Evolutionary conservation across 2,113 vertebrate species (phyloP), one percentile per base, ranked within the genome.

Genomic region (Takifugu flavidus): DNA sequence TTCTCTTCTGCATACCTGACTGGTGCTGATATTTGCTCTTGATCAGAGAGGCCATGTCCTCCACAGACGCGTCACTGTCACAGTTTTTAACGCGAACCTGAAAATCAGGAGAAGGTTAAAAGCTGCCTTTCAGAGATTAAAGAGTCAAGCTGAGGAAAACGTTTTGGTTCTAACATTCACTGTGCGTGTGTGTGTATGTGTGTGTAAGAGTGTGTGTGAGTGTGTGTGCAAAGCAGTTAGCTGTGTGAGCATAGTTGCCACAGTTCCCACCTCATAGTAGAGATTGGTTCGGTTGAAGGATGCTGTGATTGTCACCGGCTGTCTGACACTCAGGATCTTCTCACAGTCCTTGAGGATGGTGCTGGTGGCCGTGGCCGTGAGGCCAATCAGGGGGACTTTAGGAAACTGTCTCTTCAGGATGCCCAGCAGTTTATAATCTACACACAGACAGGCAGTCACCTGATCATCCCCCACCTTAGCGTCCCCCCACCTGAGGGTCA

Each of bases 371-470:
- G 97, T 99, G 73, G 96, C 97, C 0, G 96, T 98, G 78, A 99
- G 87, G 2, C 97, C 96, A 3, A 98, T 89, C 55, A 99, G 79
- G 0, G 95, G 92, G 1, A 92, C 82, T 4, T 83, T 91, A 12
- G 96, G 93, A 75, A 99, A 99, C 80, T 99, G 97, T 8, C 97
- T 93, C 85, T 98, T 99, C 76, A 99, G 82, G 74, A 99, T 98
- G 8, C 96, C 97, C 55, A 99, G 91, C 13, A 94, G 86, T 55
- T 99, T 99, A 75, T 98, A 99, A 80, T 99, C 97, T 98, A 65
- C 50, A 70, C 28, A 42, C 2, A 6, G 6, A 55, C 13, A 53
- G 1, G 59, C 57, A 46, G 13, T 11, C 13, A 52, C 13, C 2
- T 15, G 13, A 15, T 15, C 4, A 11, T 2, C 15, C 7, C 2